Base-by-base conservation (phyloP, 2,888 invertebrate species). In the Stenchaetothrips biformis region DNA sequence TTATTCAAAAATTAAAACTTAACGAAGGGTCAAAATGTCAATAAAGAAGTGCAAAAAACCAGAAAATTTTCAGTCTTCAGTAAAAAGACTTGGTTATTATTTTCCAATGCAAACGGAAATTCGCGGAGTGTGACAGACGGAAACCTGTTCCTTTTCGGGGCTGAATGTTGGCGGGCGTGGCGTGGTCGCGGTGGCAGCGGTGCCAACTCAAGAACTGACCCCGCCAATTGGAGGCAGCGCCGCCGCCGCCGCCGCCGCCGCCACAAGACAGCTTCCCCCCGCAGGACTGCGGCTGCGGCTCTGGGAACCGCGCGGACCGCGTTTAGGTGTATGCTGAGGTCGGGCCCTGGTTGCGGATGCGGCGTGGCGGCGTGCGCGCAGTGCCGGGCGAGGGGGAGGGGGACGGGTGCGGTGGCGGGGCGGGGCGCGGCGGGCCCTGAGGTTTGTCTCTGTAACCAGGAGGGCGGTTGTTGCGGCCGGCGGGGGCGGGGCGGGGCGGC, bases 191-290 rank as follows among this genome's bases (percentile, higher is more conserved):
- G 37, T 37, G 37, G 37, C 37, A 37, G 37, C 37, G 37, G 37
- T 37, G 37, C 37, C 37, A 37, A 37, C 37, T 37, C 4, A 37
- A 37, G 37, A 37, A 37, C 37, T 37, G 37, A 37, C 37, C 37
- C 37, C 37, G 37, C 37, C 37, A 37, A 37, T 37, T 37, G 37
- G 37, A 37, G 37, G 37, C 37, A 4, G 37, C 37, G 4, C 37
- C 37, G 37, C 37, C 37, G 37, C 37, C n/a, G 79, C 77, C 74
- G 47, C 86, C 85, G 87, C 86, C 89, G 88, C 88, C 88, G 84
- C 82, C 83, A 87, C 87, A 86, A 86, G 88, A 89, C 88, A 88
- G 88, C 85, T 86, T 88, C 88, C 87, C 85, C 87, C 87, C 87
- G 87, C 86, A 87, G 81, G 82, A 81, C 81, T 80, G 81, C 80